These are phyloP conservation scores for Tinamus major DNA, from an alignment of 2,797 vertebrate genomes.

Conservation along the genomic window DNA sequence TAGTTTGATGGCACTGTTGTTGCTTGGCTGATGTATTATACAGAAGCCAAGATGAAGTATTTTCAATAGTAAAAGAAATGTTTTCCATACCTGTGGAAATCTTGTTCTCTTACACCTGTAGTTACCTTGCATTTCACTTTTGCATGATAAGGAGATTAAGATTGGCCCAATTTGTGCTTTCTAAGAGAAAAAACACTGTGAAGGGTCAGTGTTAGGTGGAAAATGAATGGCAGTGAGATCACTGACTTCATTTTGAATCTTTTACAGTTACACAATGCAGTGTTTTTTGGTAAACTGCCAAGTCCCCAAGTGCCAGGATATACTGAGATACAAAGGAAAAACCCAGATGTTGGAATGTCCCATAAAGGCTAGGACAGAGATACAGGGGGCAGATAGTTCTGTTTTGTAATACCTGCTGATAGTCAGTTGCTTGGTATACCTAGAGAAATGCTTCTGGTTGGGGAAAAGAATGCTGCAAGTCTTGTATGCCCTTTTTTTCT, in stretches of 20 bases:
- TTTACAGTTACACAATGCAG: not conserved
- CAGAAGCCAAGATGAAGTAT: slow-evolving; percentile 32
- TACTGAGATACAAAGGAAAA: slow-evolving; percentile 28
- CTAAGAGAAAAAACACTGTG: not conserved
- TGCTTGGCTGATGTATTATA: slow-evolving; percentile 44
- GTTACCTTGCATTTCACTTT: not conserved
- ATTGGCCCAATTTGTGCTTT: not conserved
- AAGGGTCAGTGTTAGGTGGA: not conserved
- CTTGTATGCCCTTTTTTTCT: not conserved
- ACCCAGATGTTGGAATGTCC: not conserved
- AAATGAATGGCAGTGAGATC: slow-evolving; percentile 2
- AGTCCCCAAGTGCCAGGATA: not conserved
- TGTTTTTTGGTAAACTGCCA: slow-evolving; percentile 34
- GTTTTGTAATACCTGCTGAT: not conserved
- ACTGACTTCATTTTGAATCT: slow-evolving; percentile 9
- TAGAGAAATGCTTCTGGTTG: not conserved
- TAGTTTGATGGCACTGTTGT: slow-evolving; percentile 54
- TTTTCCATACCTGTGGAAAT: not conserved
- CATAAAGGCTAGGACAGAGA: not conserved
- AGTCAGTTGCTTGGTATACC: not conserved
- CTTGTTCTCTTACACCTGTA: not conserved
- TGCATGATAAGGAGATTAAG: not conserved
- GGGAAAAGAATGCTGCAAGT: not conserved
- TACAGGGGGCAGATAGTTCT: not conserved
- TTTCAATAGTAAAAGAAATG: not conserved